phyloP scores from a whole-genome alignment of 2,797 vertebrate genomes.

The Phalanger gymnotis region DNA sequence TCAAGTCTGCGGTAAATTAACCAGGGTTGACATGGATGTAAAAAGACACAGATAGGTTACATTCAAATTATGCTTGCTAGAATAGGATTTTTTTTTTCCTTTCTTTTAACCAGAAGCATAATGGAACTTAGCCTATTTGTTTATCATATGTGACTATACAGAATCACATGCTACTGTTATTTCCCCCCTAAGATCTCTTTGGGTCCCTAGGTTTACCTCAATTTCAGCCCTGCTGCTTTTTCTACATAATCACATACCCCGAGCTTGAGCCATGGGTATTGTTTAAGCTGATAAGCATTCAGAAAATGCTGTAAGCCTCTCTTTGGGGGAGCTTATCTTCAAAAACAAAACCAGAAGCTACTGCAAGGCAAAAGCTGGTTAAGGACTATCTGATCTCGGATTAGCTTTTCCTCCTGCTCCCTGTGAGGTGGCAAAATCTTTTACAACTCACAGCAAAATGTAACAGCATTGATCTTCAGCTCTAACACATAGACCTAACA shows the following conservation, averaged over 20 bases:
- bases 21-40: constrained; percentile 74
- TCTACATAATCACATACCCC: constrained; percentile 22
- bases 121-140: constrained; percentile 72
- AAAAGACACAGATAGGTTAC: constrained; percentile 76
- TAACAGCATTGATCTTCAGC: not conserved
- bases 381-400: not conserved
- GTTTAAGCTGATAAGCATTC: constrained; percentile 19
- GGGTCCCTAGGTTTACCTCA: constrained; percentile 27
- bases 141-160: constrained; percentile 40
- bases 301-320: constrained; percentile 30
- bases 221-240: constrained; percentile 21
- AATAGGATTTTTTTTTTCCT: constrained; percentile 71
- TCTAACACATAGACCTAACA: not conserved
- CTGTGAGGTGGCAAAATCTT: not conserved
- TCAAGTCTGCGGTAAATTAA: constrained; percentile 80
- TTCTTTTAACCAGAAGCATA: constrained; percentile 65
- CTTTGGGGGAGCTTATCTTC: constrained; percentile 44
- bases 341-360: constrained; percentile 18
- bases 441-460: not conserved
- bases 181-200: constrained; percentile 47
- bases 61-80: constrained; percentile 69
- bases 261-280: not conserved
- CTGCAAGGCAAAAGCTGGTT: constrained; percentile 12
- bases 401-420: constrained; percentile 24
- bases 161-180: not conserved